A percentile compares a stretch with the other conserved stretches of the same genome.
phyloP scores from a whole-genome alignment of 2,797 vertebrate species.

The Notoglanidium macrostoma region DNA sequence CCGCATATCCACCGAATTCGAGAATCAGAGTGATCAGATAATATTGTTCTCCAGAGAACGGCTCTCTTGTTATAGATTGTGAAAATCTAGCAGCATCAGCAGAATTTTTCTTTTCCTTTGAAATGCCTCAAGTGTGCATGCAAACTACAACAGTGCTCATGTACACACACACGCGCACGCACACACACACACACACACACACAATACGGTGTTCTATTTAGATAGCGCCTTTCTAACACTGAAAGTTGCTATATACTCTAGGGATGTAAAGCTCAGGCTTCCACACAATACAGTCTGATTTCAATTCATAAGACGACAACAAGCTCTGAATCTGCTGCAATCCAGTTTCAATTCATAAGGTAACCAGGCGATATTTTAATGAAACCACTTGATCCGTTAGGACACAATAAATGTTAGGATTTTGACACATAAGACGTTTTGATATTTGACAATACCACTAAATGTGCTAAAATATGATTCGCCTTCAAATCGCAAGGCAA shows the following conservation, averaged over 20 bases:
- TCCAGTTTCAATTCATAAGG: not conserved
- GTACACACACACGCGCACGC: no score
- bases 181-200: conserved; percentile 1
- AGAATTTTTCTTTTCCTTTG: not conserved
- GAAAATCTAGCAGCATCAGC: not conserved
- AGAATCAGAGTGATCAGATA: not conserved
- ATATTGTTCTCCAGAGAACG: not conserved
- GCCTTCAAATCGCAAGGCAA: not conserved
- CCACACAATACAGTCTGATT: conserved; percentile 28
- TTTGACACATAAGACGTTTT: no score
- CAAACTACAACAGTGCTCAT: conserved; percentile 12
- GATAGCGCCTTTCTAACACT: no score
- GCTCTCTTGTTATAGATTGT: not conserved
- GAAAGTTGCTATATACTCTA: no score
- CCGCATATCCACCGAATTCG: no score
- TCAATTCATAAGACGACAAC: not conserved
- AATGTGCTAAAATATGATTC: not conserved
- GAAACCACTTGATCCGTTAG: not conserved
- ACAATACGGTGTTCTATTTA: no score
- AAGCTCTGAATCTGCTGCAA: not conserved
- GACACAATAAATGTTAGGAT: not conserved
- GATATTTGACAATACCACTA: not conserved
- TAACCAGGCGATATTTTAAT: not conserved
- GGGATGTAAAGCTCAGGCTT: conserved; percentile 1
- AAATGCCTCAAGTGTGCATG: not conserved